Conservation (phyloP, 2,797 vertebrate genomes). For the Melanotaenia maccullochi region DNA sequence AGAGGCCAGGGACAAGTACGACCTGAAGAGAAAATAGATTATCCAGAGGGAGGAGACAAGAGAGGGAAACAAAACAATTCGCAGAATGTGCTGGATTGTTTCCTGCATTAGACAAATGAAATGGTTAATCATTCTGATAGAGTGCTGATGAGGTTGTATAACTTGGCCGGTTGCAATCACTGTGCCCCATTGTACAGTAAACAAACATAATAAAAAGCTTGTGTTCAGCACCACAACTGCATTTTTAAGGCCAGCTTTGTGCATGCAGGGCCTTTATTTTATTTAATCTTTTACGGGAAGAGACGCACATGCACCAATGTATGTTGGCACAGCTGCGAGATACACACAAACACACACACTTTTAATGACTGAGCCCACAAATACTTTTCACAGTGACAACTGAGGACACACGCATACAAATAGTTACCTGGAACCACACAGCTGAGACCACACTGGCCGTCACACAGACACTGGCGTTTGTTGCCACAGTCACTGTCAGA, state of each 20-base stretch:
- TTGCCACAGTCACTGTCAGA: constrained; percentile 80
- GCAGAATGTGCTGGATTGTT: constrained; percentile 29
- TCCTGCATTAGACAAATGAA: constrained; percentile 20
- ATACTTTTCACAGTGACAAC: constrained; percentile 36
- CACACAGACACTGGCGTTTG: constrained; percentile 85
- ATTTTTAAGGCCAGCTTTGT: constrained; percentile 8
- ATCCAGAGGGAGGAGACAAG: constrained; percentile 8
- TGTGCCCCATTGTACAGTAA: constrained; percentile 35
- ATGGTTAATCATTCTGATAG: constrained; percentile 22
- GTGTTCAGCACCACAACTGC: constrained; percentile 28
- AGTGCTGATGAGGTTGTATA: constrained; percentile 56
- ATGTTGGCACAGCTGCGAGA: constrained; percentile 60
- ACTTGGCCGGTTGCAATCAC: constrained; percentile 30
- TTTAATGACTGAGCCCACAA: constrained; percentile 46
- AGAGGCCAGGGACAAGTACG: constrained; percentile 87
- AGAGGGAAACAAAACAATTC: constrained; percentile 13
- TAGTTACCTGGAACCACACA: constrained; percentile 84
- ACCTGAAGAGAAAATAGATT: constrained; percentile 62
- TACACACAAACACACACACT: constrained; percentile 37
- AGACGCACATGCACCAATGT: constrained; percentile 26
- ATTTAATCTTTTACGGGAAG: constrained; percentile 28
- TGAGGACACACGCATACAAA: constrained; percentile 49
- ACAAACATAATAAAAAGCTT: constrained; percentile 45
- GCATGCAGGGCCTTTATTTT: constrained; percentile 11
- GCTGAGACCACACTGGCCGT: constrained; percentile 88